Percentiles rank a stretch among this genome's conserved stretches.
phyloP scores from a whole-genome alignment of 2,797 vertebrate genomes.

The Platalea minor region DNA sequence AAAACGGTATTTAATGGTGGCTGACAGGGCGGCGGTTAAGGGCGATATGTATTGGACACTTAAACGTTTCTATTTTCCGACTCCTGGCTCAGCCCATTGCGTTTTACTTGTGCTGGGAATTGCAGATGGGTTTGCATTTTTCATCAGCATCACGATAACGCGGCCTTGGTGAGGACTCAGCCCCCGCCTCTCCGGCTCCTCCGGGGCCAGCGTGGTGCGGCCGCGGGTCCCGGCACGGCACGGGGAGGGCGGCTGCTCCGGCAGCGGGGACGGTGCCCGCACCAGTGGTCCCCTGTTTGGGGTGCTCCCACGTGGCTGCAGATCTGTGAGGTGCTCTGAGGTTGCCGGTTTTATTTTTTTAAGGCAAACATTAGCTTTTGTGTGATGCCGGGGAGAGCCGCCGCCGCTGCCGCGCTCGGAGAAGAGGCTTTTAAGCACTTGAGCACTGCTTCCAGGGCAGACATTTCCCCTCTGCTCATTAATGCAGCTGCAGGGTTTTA shows the following conservation, averaged over 20 bases:
- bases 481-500: neutral
- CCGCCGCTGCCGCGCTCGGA: too few species aligned
- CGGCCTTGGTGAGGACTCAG: neutral
- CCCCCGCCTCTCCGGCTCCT: accelerated
- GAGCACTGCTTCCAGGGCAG: neutral
- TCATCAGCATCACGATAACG: neutral
- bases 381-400: neutral
- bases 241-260: neutral
- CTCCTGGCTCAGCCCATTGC: constrained; percentile 45
- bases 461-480: neutral
- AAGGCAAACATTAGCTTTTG: neutral
- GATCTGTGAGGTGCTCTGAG: neutral
- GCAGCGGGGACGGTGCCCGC: neutral
- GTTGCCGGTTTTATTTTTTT: neutral
- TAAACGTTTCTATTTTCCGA: constrained; percentile 38
- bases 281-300: neutral
- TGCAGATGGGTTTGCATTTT: neutral
- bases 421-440: neutral
- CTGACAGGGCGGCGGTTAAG: constrained; percentile 35
- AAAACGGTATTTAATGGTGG: constrained; percentile 37
- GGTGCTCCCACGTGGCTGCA: neutral
- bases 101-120: neutral
- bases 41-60: constrained; percentile 30
- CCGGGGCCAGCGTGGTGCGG: accelerated
- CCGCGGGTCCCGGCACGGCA: accelerated